Evolutionary conservation across 2,797 vertebrate species (phyloP).

Genomic region (Thripadectes ignobilis): DNA sequence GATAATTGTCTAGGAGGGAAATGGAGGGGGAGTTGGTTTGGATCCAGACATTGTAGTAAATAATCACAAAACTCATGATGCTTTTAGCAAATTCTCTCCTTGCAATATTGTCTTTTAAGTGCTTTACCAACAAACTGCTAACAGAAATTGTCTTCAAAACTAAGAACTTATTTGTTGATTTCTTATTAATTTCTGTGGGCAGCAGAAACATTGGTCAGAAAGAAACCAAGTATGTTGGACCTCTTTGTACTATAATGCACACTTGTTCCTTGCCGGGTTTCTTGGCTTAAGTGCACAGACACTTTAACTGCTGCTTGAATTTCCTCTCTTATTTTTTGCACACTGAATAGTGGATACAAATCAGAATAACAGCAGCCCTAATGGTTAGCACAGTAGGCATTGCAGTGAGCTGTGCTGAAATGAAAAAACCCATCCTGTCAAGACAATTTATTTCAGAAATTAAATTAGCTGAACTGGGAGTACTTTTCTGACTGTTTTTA

Average conservation of each 20-base stretch:
- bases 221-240: background rate
- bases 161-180: background rate
- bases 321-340: background rate
- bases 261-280: background rate
- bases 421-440: background rate
- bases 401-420: background rate
- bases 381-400: background rate
- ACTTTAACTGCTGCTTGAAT: background rate
- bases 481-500: background rate
- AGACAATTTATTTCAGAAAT: conserved; percentile 2
- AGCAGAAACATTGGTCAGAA: background rate
- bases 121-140: background rate
- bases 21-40: background rate
- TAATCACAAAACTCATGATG: background rate
- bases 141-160: background rate
- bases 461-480: background rate
- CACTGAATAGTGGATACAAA: background rate
- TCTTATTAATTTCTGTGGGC: background rate
- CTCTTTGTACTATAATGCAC: background rate
- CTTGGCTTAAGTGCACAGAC: background rate
- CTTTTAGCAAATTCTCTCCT: background rate
- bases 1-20: background rate
- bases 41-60: background rate
- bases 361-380: background rate
- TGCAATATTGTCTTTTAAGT: background rate